Evolutionary conservation across 92 coral and sea anemone species (phyloP).

Genomic region (Montipora capitata): DNA sequence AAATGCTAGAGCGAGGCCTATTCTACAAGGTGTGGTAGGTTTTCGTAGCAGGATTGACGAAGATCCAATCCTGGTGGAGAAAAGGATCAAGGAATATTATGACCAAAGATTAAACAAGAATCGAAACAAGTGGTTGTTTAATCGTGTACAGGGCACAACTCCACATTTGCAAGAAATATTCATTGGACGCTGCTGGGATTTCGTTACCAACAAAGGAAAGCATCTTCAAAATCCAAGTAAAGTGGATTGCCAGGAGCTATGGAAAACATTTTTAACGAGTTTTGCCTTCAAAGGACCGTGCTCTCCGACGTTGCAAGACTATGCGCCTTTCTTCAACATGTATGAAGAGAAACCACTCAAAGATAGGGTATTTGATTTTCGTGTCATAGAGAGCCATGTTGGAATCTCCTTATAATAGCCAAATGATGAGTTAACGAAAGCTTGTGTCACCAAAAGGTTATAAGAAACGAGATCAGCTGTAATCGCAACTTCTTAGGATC

Average conservation of each 20-base stretch:
- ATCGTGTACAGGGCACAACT: constrained; percentile 84
- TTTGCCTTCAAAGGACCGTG: constrained; percentile 93
- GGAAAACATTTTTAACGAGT: constrained; percentile 80
- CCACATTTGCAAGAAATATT: constrained; percentile 87
- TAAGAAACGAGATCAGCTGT: no score
- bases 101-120: constrained; percentile 66
- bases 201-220: constrained; percentile 57
- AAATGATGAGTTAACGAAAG: not conserved
- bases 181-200: constrained; percentile 97
- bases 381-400: not conserved
- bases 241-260: constrained; percentile 79
- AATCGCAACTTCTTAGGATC: no score
- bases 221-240: constrained; percentile 47
- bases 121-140: constrained; percentile 86
- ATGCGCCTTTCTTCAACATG: constrained; percentile 86
- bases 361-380: constrained; percentile 76
- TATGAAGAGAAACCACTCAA: constrained; percentile 77
- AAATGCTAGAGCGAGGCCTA: not conserved
- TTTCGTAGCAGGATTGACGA: constrained; percentile 31
- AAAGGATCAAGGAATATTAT: constrained; percentile 78
- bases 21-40: constrained; percentile 2
- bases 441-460: no score
- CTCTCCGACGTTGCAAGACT: constrained; percentile 78
- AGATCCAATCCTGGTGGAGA: constrained; percentile 57
- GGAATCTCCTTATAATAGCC: not conserved